Percentiles rank a stretch among this genome's conserved stretches.
Evolutionary conservation across 2,888 invertebrate genomes (phyloP).

Genomic region (Epinotia ramella): DNA sequence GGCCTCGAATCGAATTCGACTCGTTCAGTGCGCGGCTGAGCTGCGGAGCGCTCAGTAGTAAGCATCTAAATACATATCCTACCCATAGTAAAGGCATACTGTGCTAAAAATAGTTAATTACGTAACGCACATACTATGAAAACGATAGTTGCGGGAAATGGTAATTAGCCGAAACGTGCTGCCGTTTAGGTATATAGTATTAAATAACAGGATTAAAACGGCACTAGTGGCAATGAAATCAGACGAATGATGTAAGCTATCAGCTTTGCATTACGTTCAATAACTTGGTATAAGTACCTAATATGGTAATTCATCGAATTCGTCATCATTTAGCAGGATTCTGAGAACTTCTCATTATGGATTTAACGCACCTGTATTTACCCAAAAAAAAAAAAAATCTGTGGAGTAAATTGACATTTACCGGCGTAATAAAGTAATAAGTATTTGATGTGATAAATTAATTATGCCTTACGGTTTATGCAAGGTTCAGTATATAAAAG

Average conservation of each 20-base stretch:
- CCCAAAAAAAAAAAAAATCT: no score
- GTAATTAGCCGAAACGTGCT: slow-evolving; percentile 18
- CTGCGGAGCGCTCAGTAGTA: neutral
- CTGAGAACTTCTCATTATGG: neutral
- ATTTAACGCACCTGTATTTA: neutral
- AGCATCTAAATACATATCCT: neutral
- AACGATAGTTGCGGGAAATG: slow-evolving; percentile 23
- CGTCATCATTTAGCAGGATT: neutral
- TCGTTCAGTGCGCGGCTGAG: neutral
- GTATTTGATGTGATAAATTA: no score
- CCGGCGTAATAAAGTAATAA: no score
- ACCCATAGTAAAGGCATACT: neutral
- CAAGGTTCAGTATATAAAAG: no score
- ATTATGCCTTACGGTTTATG: no score
- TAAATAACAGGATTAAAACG: neutral
- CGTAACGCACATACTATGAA: slow-evolving; percentile 26
- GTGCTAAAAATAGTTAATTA: slow-evolving; percentile 32
- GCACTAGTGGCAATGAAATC: neutral
- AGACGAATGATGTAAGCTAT: neutral
- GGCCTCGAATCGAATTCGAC: neutral
- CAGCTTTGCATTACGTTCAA: neutral
- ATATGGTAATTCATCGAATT: neutral
- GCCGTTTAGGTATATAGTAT: neutral
- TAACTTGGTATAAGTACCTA: no score
- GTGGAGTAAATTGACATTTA: no score